These are phyloP conservation scores for Varanus komodoensis DNA, from an alignment of 2,113 vertebrate genomes.

Conservation along the genomic window DNA sequence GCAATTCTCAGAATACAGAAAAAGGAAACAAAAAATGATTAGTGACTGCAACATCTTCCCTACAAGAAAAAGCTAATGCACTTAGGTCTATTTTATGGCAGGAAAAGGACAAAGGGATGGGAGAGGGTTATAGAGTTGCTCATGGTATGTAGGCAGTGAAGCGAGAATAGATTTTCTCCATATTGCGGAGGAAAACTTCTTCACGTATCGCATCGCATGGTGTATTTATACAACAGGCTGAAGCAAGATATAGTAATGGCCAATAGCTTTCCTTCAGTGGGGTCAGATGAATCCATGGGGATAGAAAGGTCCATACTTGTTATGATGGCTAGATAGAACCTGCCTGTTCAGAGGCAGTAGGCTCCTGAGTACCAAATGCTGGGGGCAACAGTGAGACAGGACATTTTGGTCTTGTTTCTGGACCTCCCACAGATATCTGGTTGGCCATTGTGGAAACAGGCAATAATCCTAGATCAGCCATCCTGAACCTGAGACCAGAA, in stretches of 20 bases:
- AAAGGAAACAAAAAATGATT: too few species aligned
- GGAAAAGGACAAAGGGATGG: not conserved
- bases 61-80: too few species aligned
- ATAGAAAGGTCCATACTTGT: not conserved
- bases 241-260: too few species aligned
- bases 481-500: not conserved
- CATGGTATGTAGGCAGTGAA: not conserved
- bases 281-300: too few species aligned
- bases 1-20: too few species aligned
- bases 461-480: not conserved
- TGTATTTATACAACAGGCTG: too few species aligned
- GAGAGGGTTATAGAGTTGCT: not conserved
- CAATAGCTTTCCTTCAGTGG: too few species aligned
- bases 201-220: too few species aligned
- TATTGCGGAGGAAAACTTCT: not conserved
- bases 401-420: not conserved
- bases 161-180: not conserved
- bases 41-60: too few species aligned
- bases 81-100: too few species aligned
- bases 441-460: not conserved
- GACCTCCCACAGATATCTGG: not conserved
- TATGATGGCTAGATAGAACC: not conserved
- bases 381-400: too few species aligned
- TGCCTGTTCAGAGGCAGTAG: too few species aligned
- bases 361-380: not conserved